A percentile compares a stretch with the other conserved stretches of the same genome.
Evolutionary conservation across 2,888 invertebrate species (phyloP).

Genomic region (Antitype chi): DNA sequence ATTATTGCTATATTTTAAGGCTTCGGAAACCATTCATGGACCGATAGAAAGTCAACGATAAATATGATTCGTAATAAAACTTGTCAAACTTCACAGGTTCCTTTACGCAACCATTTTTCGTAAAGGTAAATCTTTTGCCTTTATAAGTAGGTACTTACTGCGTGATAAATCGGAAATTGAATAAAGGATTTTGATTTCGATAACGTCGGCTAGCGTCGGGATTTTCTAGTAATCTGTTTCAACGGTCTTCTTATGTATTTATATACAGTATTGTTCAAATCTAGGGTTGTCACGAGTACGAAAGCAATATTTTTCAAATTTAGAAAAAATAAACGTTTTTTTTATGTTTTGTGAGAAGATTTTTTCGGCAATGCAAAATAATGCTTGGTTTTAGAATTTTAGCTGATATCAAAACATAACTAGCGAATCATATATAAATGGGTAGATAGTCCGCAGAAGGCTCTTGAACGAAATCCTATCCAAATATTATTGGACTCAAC

Average conservation of each 20-base stretch:
- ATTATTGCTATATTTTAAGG: slow-evolving; percentile 18
- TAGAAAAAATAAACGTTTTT: not conserved
- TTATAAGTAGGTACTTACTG: slow-evolving; percentile 46
- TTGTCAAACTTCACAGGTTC: slow-evolving; percentile 27
- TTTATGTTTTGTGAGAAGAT: not conserved
- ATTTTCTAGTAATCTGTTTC: slow-evolving; percentile 29
- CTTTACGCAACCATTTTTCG: slow-evolving; percentile 31
- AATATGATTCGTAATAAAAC: not conserved
- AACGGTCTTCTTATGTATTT: slow-evolving; percentile 23
- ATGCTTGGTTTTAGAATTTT: not conserved
- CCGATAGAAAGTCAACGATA: slow-evolving; percentile 6
- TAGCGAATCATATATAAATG: too few species aligned
- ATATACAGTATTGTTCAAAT: slow-evolving; percentile 4
- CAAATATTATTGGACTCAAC: slow-evolving; percentile 13
- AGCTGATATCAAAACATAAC: not conserved
- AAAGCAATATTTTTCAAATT: not conserved
- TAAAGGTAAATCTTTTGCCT: slow-evolving; percentile 42
- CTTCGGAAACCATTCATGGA: slow-evolving; percentile 20
- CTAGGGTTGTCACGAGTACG: slow-evolving; percentile 9
- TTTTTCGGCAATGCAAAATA: not conserved
- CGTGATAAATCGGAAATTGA: slow-evolving; percentile 59
- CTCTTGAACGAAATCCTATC: not conserved
- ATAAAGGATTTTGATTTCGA: slow-evolving; percentile 56
- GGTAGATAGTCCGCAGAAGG: not conserved
- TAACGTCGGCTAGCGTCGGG: slow-evolving; percentile 20